phyloP scores from a whole-genome alignment of 2,888 invertebrate species.

The Coecobrya sp. region DNA sequence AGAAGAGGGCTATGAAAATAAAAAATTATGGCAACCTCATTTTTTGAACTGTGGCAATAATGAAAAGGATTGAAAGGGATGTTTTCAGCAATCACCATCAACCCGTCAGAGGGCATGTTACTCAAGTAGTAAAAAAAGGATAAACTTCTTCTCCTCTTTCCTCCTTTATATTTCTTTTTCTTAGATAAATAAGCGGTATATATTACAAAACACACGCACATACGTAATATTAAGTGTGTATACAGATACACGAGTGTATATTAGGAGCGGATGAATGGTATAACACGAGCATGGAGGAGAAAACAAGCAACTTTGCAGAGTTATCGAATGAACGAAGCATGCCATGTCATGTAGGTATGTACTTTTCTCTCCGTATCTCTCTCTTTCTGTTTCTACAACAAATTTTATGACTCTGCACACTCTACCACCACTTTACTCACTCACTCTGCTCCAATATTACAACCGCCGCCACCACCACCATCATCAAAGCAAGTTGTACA shows the following conservation, averaged over 20 bases:
- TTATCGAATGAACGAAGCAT: constrained; percentile 38
- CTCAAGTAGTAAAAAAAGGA: constrained; percentile 74
- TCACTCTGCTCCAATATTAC: constrained; percentile 41
- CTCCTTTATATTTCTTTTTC: constrained; percentile 13
- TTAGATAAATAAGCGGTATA: constrained; percentile 25
- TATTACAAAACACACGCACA: constrained; percentile 32
- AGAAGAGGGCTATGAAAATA: constrained; percentile 78
- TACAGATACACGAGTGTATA: background rate
- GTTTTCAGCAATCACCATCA: constrained; percentile 83
- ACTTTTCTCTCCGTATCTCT: constrained; percentile 31
- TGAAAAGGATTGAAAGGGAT: constrained; percentile 83
- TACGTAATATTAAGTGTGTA: background rate
- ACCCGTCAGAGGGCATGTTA: constrained; percentile 82
- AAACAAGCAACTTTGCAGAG: constrained; percentile 22
- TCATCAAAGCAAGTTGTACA: constrained; percentile 45
- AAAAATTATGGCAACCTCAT: constrained; percentile 82
- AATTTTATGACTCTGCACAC: constrained; percentile 56
- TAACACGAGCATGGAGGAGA: background rate
- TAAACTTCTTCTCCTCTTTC: constrained; percentile 55
- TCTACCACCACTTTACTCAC: constrained; percentile 54
- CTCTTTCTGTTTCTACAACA: constrained; percentile 40
- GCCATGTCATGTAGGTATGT: constrained; percentile 5
- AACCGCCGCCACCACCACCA: constrained; percentile 29
- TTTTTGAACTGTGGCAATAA: constrained; percentile 82
- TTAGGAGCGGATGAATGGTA: background rate